Conservation (phyloP, 2,113 vertebrate genomes). For the Pipra filicauda region DNA sequence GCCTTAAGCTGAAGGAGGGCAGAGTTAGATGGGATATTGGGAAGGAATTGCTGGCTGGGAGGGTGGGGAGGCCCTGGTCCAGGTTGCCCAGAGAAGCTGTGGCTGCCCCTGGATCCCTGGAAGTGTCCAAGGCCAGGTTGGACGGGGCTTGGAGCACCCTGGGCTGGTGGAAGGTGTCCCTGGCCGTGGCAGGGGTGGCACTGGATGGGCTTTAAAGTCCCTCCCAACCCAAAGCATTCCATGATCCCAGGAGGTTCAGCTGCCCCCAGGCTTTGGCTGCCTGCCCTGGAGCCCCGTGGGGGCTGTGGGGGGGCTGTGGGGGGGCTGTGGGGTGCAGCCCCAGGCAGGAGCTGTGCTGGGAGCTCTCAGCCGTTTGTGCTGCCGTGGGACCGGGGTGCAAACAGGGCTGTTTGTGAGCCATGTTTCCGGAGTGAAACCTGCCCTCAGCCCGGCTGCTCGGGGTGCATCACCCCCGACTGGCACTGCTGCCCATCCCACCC, state of each 20-base stretch:
- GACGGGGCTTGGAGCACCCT: too few species aligned
- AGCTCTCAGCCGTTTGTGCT: neutral
- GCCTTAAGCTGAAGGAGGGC: neutral
- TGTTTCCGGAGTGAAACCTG: slow-evolving; percentile 24
- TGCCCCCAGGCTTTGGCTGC: neutral
- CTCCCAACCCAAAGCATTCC: too few species aligned
- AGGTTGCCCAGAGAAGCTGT: too few species aligned
- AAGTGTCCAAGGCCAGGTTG: too few species aligned
- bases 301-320: neutral
- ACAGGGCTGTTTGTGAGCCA: neutral
- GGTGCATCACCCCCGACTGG: neutral
- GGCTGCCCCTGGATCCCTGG: too few species aligned
- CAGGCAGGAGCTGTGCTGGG: neutral
- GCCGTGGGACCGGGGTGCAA: neutral
- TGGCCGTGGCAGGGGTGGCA: too few species aligned
- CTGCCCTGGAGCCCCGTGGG: too few species aligned
- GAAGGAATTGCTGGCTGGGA: neutral
- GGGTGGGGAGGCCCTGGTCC: neutral
- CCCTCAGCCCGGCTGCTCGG: neutral
- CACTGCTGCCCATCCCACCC: neutral
- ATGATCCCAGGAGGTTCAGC: neutral
- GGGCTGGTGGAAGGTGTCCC: too few species aligned
- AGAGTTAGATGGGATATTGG: neutral
- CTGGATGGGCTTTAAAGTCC: too few species aligned
- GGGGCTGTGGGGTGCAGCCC: neutral